Evolutionary conservation across 2,113 vertebrate species (phyloP).

Genomic region (Fulmarus glacialis): DNA sequence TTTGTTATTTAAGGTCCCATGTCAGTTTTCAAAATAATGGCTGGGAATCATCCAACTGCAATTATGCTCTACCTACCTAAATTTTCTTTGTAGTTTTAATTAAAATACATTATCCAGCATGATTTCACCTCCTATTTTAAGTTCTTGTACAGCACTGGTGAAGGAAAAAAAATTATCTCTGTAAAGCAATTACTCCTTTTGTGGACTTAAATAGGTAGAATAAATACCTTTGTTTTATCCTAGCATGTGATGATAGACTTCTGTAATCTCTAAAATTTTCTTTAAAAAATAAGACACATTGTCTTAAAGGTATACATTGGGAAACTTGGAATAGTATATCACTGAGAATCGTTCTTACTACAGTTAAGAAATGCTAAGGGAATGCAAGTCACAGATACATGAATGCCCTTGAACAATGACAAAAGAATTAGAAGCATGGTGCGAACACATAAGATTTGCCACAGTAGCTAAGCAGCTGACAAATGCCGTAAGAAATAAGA

Average conservation of each 20-base stretch:
- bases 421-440: not conserved
- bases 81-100: slow-evolving; percentile 62
- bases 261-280: not conserved
- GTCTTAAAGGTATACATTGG: not conserved
- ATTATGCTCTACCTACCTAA: slow-evolving; percentile 37
- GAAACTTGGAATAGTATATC: not conserved
- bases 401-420: not conserved
- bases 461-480: not conserved
- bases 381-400: not conserved
- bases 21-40: slow-evolving; percentile 41
- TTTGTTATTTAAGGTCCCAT: slow-evolving; percentile 27
- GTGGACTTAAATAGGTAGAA: not conserved
- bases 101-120: slow-evolving; percentile 35
- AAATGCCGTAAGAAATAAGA: not conserved
- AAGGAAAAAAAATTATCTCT: not conserved
- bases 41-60: slow-evolving; percentile 32
- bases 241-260: not conserved
- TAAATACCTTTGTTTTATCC: not conserved
- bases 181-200: not conserved
- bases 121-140: slow-evolving; percentile 46
- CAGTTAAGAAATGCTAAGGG: not conserved
- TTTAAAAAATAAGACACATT: not conserved
- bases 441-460: not conserved
- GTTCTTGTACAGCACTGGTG: not conserved
- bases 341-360: not conserved